Conservation (phyloP, 2,113 vertebrate genomes). For the Rhizomys pruinosus region DNA sequence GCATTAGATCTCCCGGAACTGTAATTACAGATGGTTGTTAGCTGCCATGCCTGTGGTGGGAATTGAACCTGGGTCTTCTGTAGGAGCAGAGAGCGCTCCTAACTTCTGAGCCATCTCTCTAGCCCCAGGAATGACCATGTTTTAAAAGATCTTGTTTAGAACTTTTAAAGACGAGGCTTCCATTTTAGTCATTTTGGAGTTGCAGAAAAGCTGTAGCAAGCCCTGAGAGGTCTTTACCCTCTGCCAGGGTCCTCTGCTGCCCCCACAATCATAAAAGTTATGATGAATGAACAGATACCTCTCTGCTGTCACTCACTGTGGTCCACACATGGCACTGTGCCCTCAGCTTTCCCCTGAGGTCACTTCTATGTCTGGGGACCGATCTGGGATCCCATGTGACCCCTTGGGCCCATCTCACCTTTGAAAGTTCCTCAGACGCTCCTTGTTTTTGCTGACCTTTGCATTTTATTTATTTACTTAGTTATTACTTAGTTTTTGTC, state of each 20-base stretch:
- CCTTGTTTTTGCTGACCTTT: neutral
- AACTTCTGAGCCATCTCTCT: no score
- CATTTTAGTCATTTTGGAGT: neutral
- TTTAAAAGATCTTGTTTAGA: neutral
- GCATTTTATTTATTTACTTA: no score
- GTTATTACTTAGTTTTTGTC: no score
- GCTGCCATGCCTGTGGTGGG: no score
- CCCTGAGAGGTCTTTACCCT: neutral
- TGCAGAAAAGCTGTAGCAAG: neutral
- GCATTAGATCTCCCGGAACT: no score
- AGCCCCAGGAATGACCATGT: no score
- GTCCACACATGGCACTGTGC: rapidly evolving
- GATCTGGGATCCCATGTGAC: rapidly evolving
- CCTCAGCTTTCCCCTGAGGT: neutral
- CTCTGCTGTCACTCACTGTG: rapidly evolving
- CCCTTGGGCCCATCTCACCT: neutral
- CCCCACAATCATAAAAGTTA: neutral
- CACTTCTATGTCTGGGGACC: neutral
- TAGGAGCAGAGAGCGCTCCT: no score
- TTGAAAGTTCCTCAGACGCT: neutral
- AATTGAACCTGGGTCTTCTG: no score
- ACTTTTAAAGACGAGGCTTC: neutral
- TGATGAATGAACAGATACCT: rapidly evolving
- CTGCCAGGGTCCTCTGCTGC: neutral
- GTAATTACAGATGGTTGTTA: no score